Base-by-base conservation (phyloP, 2,888 invertebrate species). In the Chorisops tibialis region DNA sequence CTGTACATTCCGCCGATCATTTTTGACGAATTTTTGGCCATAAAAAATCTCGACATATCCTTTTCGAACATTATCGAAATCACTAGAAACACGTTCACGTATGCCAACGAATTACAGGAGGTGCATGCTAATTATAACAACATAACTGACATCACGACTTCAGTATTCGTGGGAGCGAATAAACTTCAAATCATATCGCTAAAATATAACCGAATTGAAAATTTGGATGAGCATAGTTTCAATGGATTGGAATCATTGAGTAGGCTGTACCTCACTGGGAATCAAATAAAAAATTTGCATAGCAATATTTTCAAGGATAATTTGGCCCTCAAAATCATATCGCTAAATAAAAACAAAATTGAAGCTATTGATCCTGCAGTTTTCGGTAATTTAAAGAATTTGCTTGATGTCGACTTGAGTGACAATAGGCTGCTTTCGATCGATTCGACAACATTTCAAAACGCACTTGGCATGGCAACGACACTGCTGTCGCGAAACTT, bases 231-330 rank as follows among this genome's bases (percentile, higher is more conserved):
- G 24, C 39, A 56, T 21, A 56, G 45, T 6, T 56, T 56, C 22
- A 56, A 30, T 3, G 56, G 56, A 12, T 16, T 56, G 18, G 30
- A 16, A 7, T 12, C 19, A 11, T 30, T 56, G 1, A 5, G 18
- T 4, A 24, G 11, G 9, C 35, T 56, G 2, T 16, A 56, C 21
- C 18, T 56, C n/a, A 12, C 22, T 7, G 12, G 4, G 14, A 78
- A 78, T 65, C 67, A 67, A 2, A 61, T 78, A 5, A 67, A 59
- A 2, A 67, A 68, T 2, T 67, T 78, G 43, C 70, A 71, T 22
- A 72, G 69, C 54, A 74, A 74, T 24, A 69, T 77, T 1, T 76
- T 77, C 50, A 61, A 69, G 59, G 75, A 76, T 39, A 78, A 78
- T 50, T 68, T 68, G 21, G 72, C 73, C 35, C 61, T 78, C 51